A percentile compares a stretch with the other conserved stretches of the same genome.
Evolutionary conservation across 2,113 vertebrate species (phyloP).

Genomic region (Dipodomys merriami): DNA sequence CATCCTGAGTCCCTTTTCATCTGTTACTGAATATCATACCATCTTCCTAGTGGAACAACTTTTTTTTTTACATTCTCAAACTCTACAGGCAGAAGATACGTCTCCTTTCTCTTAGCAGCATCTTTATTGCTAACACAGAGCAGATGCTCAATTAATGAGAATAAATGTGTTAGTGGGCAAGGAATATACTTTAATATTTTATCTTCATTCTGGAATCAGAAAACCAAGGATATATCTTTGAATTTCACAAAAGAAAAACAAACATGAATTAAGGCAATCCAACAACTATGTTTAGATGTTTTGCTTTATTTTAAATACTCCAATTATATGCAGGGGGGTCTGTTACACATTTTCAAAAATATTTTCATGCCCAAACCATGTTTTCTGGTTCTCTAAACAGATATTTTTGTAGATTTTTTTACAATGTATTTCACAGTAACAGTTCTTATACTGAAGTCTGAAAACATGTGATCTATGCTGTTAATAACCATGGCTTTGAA

Average conservation of each 20-base stretch:
- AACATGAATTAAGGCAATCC: not conserved
- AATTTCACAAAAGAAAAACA: not conserved
- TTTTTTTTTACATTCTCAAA: not conserved
- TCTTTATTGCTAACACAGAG: not conserved
- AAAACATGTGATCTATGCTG: not conserved
- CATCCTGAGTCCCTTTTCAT: not conserved
- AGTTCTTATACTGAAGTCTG: not conserved
- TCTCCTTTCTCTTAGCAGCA: not conserved
- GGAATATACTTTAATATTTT: not conserved
- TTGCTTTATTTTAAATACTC: not conserved
- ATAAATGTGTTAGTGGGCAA: not conserved
- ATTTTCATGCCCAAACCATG: not conserved
- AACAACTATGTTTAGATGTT: not conserved
- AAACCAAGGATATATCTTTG: not conserved
- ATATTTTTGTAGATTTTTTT: not conserved
- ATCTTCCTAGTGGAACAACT: not conserved
- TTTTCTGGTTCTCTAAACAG: not conserved
- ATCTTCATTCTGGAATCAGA: not conserved
- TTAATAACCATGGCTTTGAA: not conserved
- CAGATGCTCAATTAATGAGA: not conserved
- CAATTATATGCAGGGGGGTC: not conserved
- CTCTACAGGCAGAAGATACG: not conserved
- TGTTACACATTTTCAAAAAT: slow-evolving; percentile 4
- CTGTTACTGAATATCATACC: not conserved
- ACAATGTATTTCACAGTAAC: not conserved